Evolutionary conservation across 1,140 invertebrate species (phyloP).

Genomic region (Drosophila lowei): DNA sequence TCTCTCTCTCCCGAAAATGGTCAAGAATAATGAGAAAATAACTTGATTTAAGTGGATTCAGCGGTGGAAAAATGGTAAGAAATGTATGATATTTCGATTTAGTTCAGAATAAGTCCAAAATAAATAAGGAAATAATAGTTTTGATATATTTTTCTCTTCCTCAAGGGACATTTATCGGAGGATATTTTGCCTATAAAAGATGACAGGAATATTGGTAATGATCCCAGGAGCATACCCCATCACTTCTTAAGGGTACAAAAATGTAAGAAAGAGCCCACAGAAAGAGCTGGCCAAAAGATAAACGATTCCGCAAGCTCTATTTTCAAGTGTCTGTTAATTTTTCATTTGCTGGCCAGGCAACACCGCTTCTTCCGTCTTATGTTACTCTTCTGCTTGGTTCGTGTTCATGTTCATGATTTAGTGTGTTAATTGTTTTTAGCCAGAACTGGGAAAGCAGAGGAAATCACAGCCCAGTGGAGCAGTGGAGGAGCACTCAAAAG

Average conservation of each 20-base stretch:
- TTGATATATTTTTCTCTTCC: no score
- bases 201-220: no score
- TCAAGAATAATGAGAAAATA: background rate
- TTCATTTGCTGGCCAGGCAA: slow-evolving; percentile 20
- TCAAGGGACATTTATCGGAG: no score
- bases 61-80: no score
- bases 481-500: background rate
- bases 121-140: no score
- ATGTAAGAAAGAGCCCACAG: background rate
- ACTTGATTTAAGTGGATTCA: no score
- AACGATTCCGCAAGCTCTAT: slow-evolving; percentile 8
- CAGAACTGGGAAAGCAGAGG: background rate
- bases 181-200: no score
- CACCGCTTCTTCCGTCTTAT: slow-evolving; percentile 22
- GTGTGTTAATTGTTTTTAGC: slow-evolving; percentile 55
- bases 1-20: background rate
- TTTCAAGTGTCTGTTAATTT: slow-evolving; percentile 26
- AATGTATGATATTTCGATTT: no score
- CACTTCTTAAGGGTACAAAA: background rate
- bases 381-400: slow-evolving; percentile 21
- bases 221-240: background rate
- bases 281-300: slow-evolving; percentile 34
- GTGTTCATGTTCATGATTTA: slow-evolving; percentile 34
- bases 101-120: no score
- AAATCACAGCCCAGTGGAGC: background rate